Conservation (phyloP, 2,113 vertebrate genomes). For the Eudyptes chrysolophus region DNA sequence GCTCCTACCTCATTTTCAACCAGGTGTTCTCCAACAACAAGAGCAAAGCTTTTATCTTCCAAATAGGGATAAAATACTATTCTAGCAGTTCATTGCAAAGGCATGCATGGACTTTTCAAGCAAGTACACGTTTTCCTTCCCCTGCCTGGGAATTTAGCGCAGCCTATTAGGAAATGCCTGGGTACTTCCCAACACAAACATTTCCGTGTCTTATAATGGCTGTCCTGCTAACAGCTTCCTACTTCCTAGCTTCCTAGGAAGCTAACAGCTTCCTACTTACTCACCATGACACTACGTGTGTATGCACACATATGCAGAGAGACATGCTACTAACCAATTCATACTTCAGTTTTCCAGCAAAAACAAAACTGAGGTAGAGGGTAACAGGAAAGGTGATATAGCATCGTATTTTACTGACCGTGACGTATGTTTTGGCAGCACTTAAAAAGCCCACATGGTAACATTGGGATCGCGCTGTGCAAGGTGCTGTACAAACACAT, state of each 20-base stretch:
- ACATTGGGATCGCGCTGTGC: fast-evolving
- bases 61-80: background rate
- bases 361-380: background rate
- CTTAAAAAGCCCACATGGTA: background rate
- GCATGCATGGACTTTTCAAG: background rate
- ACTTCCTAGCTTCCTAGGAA: background rate
- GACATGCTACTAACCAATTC: background rate
- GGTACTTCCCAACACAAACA: background rate
- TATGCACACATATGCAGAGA: background rate
- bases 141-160: background rate
- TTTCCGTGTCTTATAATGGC: background rate
- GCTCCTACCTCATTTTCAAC: background rate
- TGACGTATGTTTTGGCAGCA: background rate
- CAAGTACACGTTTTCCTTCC: background rate
- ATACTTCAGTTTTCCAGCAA: background rate
- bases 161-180: background rate
- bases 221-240: background rate
- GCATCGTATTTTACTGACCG: background rate
- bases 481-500: background rate
- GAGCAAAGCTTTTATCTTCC: constrained; percentile 31
- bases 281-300: background rate
- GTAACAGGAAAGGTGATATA: background rate
- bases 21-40: background rate
- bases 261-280: background rate
- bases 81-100: constrained; percentile 7